A percentile compares a stretch with the other conserved stretches of the same genome.
Evolutionary conservation across 1,140 invertebrate genomes (phyloP).

Genomic region (Brachionus rotundiformis): DNA sequence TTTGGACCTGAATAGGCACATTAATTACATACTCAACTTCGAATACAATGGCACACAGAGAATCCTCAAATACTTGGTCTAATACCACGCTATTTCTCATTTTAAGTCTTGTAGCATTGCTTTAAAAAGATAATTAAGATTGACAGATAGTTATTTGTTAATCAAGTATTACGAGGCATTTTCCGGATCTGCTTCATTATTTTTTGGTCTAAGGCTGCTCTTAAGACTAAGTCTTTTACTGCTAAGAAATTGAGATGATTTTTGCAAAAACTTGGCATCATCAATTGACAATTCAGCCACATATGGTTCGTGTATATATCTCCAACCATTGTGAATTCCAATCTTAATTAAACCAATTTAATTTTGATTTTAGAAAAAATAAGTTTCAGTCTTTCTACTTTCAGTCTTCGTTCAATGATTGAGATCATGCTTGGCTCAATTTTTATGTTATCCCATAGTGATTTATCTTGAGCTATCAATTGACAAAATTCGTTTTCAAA

Average conservation of each 20-base stretch:
- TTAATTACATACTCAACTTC: slow-evolving; percentile 34
- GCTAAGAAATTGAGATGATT: slow-evolving; percentile 11
- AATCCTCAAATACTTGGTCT: slow-evolving; percentile 47
- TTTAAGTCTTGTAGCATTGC: slow-evolving; percentile 8
- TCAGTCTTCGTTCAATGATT: slow-evolving; percentile 58
- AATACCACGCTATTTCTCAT: slow-evolving; percentile 49
- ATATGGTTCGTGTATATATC: slow-evolving; percentile 61
- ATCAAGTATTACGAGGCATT: neutral
- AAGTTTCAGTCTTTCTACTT: slow-evolving; percentile 47
- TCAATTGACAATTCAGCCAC: slow-evolving; percentile 58
- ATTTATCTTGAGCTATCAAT: slow-evolving; percentile 58
- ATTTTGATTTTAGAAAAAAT: too few species aligned
- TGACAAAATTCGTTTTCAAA: slow-evolving; percentile 62
- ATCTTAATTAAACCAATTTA: slow-evolving; percentile 53
- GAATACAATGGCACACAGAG: slow-evolving; percentile 18
- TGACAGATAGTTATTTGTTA: neutral
- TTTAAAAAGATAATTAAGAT: neutral
- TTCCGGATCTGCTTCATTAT: slow-evolving; percentile 6
- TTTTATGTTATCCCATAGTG: slow-evolving; percentile 27
- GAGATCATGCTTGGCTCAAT: slow-evolving; percentile 53
- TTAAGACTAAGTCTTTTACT: slow-evolving; percentile 41
- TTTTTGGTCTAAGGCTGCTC: slow-evolving; percentile 18
- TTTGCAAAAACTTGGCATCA: slow-evolving; percentile 32
- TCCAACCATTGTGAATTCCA: slow-evolving; percentile 64
- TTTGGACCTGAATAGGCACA: slow-evolving; percentile 33